These are phyloP conservation scores for Psittacus erithacus DNA, from an alignment of 2,113 vertebrate genomes.

Conservation along the genomic window DNA sequence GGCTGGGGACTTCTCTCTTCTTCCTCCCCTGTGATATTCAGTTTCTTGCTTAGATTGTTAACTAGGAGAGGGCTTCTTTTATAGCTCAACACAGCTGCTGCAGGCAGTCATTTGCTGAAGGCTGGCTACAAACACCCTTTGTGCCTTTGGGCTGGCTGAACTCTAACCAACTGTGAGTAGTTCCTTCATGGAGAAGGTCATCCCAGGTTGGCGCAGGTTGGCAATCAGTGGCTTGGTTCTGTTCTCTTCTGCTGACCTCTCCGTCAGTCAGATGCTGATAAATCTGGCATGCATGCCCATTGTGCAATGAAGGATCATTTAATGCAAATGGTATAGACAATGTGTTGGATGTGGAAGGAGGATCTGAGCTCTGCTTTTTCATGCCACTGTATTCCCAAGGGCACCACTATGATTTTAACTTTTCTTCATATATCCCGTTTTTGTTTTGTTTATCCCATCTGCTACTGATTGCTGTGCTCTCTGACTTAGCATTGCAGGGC, in stretches of 20 bases:
- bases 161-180: neutral
- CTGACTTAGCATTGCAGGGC: neutral
- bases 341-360: neutral
- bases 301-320: neutral
- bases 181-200: neutral
- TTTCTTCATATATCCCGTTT: neutral
- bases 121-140: neutral
- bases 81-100: neutral
- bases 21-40: neutral
- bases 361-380: neutral
- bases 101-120: neutral
- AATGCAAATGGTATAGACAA: neutral
- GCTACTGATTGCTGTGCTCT: neutral
- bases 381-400: neutral
- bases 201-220: neutral
- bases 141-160: neutral
- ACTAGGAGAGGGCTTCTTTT: neutral
- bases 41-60: neutral
- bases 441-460: neutral
- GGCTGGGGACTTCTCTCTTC: neutral
- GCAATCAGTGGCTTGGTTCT: neutral
- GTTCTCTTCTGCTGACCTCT: neutral
- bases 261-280: neutral
- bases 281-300: neutral
- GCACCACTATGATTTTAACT: neutral